Percentiles rank a stretch among this genome's conserved stretches.
phyloP scores from a whole-genome alignment of 2,797 vertebrate genomes.

The Enteromius viviparus region DNA sequence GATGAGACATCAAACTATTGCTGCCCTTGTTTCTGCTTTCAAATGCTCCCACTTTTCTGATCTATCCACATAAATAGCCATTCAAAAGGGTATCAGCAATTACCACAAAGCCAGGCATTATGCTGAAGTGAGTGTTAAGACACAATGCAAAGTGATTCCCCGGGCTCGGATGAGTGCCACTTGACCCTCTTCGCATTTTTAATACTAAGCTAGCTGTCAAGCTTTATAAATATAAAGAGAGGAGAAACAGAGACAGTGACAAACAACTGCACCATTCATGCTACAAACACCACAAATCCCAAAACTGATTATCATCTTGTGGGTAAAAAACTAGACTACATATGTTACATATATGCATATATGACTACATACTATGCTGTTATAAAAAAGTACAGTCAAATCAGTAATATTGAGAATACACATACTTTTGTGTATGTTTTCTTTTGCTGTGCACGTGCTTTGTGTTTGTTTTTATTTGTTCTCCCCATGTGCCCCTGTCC shows the following conservation, averaged over 20 bases:
- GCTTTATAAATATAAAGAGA: conserved; percentile 10
- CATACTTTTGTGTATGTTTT: no score
- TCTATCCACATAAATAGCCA: conserved; percentile 15
- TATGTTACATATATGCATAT: no score
- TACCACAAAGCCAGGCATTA: conserved; percentile 5
- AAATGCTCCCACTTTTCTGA: conserved; percentile 7
- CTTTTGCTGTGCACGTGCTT: no score
- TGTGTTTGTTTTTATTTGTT: no score
- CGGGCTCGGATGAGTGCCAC: background rate
- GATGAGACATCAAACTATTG: background rate
- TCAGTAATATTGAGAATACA: background rate
- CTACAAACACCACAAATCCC: no score
- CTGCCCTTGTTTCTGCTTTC: conserved; percentile 19
- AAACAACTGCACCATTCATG: background rate
- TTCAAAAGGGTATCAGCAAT: conserved; percentile 17
- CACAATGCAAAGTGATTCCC: background rate
- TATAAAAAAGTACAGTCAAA: background rate
- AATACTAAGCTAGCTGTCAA: conserved; percentile 17
- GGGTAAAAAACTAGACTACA: background rate
- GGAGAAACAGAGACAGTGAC: background rate
- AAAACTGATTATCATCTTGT: background rate
- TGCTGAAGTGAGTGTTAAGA: background rate
- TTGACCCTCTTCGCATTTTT: conserved; percentile 26
- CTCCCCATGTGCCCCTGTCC: no score
- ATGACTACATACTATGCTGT: background rate